A percentile compares a stretch with the other conserved stretches of the same genome.
phyloP scores from a whole-genome alignment of 2,113 vertebrate species.

The Casuarius casuarius region DNA sequence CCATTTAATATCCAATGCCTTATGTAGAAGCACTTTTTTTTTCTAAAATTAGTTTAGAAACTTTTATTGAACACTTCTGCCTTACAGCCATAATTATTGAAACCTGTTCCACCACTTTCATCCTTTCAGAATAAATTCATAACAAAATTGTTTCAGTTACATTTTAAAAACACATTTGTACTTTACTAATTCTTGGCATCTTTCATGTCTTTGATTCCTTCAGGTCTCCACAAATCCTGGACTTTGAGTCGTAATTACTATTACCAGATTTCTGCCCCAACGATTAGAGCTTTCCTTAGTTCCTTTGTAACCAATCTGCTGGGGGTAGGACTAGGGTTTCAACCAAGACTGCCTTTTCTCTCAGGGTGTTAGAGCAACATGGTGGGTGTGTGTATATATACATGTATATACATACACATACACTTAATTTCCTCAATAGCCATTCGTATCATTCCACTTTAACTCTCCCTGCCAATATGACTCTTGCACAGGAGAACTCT shows the following conservation, averaged over 20 bases:
- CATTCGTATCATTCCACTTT: background rate
- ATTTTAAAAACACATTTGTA: background rate
- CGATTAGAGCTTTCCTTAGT: background rate
- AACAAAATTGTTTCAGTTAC: background rate
- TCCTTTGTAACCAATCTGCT: background rate
- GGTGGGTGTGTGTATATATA: too few relatives aligned
- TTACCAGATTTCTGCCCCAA: background rate
- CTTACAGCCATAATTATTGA: background rate
- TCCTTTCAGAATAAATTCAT: background rate
- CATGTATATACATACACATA: too few relatives aligned
- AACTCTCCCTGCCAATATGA: background rate
- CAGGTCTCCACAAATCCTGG: too few relatives aligned
- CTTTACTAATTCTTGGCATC: background rate
- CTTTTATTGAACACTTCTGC: background rate
- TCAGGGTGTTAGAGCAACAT: too few relatives aligned
- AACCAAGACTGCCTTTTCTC: background rate
- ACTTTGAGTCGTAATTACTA: background rate
- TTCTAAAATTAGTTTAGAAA: background rate
- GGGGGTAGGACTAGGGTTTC: background rate
- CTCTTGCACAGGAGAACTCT: background rate
- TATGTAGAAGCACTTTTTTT: rapidly evolving
- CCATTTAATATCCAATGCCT: background rate
- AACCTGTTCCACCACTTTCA: background rate
- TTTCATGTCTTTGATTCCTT: background rate
- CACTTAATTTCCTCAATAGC: background rate